Evolutionary conservation across 2,888 invertebrate genomes (phyloP), one percentile per base, ranked within the genome.

Genomic region (Dryococelus australis): DNA sequence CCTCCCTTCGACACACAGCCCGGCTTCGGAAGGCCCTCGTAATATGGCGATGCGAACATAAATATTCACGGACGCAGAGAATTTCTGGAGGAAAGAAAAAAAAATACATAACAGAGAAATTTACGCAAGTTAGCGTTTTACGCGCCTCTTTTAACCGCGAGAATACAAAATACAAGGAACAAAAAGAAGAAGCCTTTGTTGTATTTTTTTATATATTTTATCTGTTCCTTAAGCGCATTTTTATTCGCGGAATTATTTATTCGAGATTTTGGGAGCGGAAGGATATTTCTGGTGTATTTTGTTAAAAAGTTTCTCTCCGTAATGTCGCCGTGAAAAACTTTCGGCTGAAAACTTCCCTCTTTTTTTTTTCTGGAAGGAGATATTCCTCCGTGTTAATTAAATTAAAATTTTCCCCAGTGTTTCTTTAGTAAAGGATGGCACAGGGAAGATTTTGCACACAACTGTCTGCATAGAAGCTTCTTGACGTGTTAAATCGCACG

Each of bases 101-200:
- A n/a, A 65, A n/a, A 65, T 65, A 65, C 65, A 65, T 65, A 65
- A 65, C 65, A 65, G 65, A 65, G 65, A 65, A 65, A 65, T 65
- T 47, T 65, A n/a, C 24, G 65, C 65, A 65, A 65, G 65, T 65
- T 65, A 65, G 65, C 65, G n/a, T 65, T 65, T n/a, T 65, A 65
- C 65, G 65, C 65, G 65, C 65, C 65, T 65, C 65, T 20, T n/a
- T 65, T 65, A 65, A 24, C n/a, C 65, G 65, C 65, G 24, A 0
- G 65, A 65, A 65, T 65, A 65, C 6, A 65, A 65, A 65, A 65
- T 0, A 24, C 8, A 65, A 65, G n/a, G 65, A 65, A 65, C 65
- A 65, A 65, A 65, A 65, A 65, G 65, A n/a, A 24, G 24, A 65
- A 65, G 20, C 16, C 65, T 65, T 65, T 65, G 65, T 65, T 65